Base-by-base conservation (phyloP, 2,797 vertebrate genomes). In the Mycteria americana region DNA sequence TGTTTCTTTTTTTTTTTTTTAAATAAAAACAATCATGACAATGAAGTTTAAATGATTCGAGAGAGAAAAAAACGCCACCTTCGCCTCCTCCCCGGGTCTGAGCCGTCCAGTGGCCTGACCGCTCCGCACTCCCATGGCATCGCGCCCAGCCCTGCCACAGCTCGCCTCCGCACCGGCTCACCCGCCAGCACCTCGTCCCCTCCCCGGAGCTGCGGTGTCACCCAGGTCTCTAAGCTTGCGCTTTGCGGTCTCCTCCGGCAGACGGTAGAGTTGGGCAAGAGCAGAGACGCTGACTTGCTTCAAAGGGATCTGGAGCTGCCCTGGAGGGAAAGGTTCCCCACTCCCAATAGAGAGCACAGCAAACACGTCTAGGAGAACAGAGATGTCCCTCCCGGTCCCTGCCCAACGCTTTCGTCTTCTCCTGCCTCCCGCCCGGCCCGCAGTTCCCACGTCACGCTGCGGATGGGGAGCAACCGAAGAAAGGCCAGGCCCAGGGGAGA, bases 21-120 rank as follows among this genome's bases (percentile, higher is more conserved):
- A 85, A 95, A 96, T 95, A 96, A 93, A 98, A 97, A 96, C 94
- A 94, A 96, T 79, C 81, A 94, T 95, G 97, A 97, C 89, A 72
- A 91, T 79, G 96, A 96, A 92, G 51, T 85, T 76, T 97, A 96
- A 96, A 93, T 80, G 88, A 95, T 95, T 93, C 0, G 92, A 77
- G 85, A 93, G 87, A 96, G 88, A 87, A 92, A 97, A 81, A 87
- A 84, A 60, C 16, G 60, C 33, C 39, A 90, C 65, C 72, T 83
- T 65, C 88, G 86, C 85, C 88, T 89, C 87, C 93, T 89, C 69
- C 95, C 84, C 4, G 4, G 86, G 92, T 91, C 90, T 27, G 90
- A 94, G 84, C 85, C 6, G 9, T 48, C 60, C 85, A 12, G 33
- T 59, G 77, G 85, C 88, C 76, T 16, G 33, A 80, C 72, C 18